These are phyloP conservation scores for Epinephelus lanceolatus DNA, from an alignment of 2,113 vertebrate species.

Conservation along the genomic window DNA sequence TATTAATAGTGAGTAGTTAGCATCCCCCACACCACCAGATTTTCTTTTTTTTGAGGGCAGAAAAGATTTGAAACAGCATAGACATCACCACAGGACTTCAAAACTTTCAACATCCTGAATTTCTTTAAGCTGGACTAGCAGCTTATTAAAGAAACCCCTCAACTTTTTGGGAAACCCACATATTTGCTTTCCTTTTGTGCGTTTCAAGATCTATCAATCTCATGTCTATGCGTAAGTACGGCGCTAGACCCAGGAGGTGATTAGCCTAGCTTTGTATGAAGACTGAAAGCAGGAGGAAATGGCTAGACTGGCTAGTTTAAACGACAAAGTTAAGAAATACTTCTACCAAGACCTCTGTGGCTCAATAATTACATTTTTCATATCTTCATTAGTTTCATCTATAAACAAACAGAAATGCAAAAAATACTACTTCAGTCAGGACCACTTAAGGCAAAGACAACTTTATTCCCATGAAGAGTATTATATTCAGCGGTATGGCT, in stretches of 20 bases:
- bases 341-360: not conserved
- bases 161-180: too few relatives aligned
- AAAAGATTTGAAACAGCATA: not conserved
- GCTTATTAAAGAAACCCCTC: not conserved
- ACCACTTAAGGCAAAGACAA: too few relatives aligned
- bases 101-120: not conserved
- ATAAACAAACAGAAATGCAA: not conserved
- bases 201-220: too few relatives aligned
- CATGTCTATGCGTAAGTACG: too few relatives aligned
- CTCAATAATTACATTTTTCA: not conserved
- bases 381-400: not conserved
- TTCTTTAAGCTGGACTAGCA: not conserved
- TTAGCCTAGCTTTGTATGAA: too few relatives aligned
- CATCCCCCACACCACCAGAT: not conserved
- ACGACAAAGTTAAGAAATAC: not conserved
- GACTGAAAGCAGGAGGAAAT: too few relatives aligned
- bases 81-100: not conserved
- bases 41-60: not conserved
- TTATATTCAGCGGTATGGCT: too few relatives aligned
- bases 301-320: too few relatives aligned
- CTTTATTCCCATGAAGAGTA: too few relatives aligned
- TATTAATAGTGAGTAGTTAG: not conserved
- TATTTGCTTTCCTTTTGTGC: too few relatives aligned
- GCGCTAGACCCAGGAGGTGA: too few relatives aligned
- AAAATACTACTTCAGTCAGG: not conserved